Conservation (phyloP, 30 jellyfish, hydroid and myxozoan species). For the Hydractinia echinata region DNA sequence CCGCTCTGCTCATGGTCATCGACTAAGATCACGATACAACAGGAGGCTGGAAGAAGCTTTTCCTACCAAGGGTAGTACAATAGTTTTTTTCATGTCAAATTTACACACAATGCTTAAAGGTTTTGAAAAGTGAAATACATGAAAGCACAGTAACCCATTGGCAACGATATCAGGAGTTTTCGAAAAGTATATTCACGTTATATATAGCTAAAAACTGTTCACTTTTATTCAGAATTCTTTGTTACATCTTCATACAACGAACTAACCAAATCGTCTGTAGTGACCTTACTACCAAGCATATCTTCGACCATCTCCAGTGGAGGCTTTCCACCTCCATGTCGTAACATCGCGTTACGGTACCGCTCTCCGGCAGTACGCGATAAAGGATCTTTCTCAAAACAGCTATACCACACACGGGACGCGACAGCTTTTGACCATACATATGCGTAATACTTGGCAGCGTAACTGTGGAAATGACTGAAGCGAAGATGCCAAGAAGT, state of each 20-base stretch:
- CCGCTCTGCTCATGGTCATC: too few relatives aligned
- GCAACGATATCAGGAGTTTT: too few relatives aligned
- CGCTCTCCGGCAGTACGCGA: constrained; percentile 76
- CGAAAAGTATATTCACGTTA: too few relatives aligned
- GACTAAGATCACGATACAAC: too few relatives aligned
- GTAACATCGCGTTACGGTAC: constrained; percentile 65
- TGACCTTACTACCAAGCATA: constrained; percentile 59
- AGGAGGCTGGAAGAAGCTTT: too few relatives aligned
- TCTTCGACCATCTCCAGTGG: constrained; percentile 63
- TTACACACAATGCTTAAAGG: too few relatives aligned
- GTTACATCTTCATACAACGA: constrained; percentile 61
- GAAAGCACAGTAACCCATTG: too few relatives aligned
- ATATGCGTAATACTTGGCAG: constrained; percentile 88
- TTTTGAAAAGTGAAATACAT: too few relatives aligned
- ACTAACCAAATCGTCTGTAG: constrained; percentile 50
- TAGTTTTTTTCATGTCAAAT: too few relatives aligned
- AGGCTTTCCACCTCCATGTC: constrained; percentile 93
- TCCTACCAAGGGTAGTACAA: too few relatives aligned
- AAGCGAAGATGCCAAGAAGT: constrained; percentile 96
- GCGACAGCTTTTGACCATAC: constrained; percentile 95
- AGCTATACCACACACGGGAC: constrained; percentile 71
- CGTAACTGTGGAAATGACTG: constrained; percentile 87
- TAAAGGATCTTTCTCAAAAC: constrained; percentile 79
- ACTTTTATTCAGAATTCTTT: background rate
- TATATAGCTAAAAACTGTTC: too few relatives aligned